Evolutionary conservation across 2,888 invertebrate species (phyloP).

Genomic region (Himalopsyche tibetana): DNA sequence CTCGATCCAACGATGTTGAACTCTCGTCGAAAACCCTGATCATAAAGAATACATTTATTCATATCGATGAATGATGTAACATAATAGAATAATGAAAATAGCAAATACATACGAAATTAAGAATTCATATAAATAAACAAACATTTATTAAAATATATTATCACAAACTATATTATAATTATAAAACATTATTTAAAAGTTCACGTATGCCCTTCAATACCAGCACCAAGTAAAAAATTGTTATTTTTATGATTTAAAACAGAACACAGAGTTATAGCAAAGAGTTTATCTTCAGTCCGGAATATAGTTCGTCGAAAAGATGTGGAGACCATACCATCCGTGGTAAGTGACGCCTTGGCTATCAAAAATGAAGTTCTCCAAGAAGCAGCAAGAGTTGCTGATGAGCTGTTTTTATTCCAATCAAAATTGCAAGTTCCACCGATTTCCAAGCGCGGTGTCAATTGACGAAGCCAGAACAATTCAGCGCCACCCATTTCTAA

Average conservation of each 20-base stretch:
- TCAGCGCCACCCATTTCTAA: slow-evolving; percentile 69
- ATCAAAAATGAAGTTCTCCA: slow-evolving; percentile 46
- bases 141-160: not conserved
- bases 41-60: no score
- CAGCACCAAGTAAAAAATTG: slow-evolving; percentile 74
- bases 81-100: no score
- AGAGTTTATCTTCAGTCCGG: slow-evolving; percentile 70
- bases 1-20: no score
- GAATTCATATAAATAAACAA: not conserved
- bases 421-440: slow-evolving; percentile 69
- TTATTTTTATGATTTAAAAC: slow-evolving; percentile 76
- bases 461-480: slow-evolving; percentile 64
- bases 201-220: slow-evolving; percentile 72
- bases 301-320: slow-evolving; percentile 72
- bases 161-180: not conserved
- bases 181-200: slow-evolving; percentile 64
- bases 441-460: slow-evolving; percentile 68
- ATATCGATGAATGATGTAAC: no score
- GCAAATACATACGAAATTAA: no score
- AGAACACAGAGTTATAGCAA: slow-evolving; percentile 73
- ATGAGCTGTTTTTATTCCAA: slow-evolving; percentile 68
- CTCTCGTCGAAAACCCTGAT: no score
- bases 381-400: slow-evolving; percentile 70
- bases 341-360: slow-evolving; percentile 72
- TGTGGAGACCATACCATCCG: slow-evolving; percentile 72